These are phyloP conservation scores for Setipinna tenuifilis DNA, from an alignment of 2,797 vertebrate genomes.

Conservation along the genomic window DNA sequence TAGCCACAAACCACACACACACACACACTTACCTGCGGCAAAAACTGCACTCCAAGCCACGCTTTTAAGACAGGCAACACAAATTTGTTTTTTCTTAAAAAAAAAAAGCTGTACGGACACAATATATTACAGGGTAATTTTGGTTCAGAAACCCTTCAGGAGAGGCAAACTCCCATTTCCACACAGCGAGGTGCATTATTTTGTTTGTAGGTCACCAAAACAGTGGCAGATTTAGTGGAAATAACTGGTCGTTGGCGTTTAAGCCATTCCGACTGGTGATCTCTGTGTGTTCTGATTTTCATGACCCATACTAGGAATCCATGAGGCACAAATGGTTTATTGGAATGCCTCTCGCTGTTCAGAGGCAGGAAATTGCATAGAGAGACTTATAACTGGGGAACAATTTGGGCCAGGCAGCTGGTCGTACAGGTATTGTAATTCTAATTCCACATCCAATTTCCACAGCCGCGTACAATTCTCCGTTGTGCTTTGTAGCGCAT, in stretches of 20 bases:
- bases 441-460: constrained; percentile 69
- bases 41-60: constrained; percentile 62
- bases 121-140: constrained; percentile 62
- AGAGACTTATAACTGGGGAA: constrained; percentile 69
- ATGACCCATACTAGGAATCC: constrained; percentile 61
- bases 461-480: constrained; percentile 56
- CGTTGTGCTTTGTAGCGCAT: constrained; percentile 50
- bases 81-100: constrained; percentile 60
- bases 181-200: constrained; percentile 48
- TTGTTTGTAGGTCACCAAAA: constrained; percentile 58
- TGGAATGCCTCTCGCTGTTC: constrained; percentile 63
- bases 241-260: constrained; percentile 60
- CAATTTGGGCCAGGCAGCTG: constrained; percentile 70
- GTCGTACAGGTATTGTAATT: constrained; percentile 74
- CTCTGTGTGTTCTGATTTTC: constrained; percentile 67
- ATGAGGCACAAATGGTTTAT: constrained; percentile 67
- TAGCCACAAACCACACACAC: constrained; percentile 61
- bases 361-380: constrained; percentile 72
- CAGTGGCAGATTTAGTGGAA: constrained; percentile 51
- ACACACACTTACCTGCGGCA: not conserved
- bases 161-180: constrained; percentile 55
- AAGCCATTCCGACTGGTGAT: constrained; percentile 56
- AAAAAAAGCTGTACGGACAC: constrained; percentile 54
- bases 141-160: constrained; percentile 50
- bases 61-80: constrained; percentile 54